A percentile compares a stretch with the other conserved stretches of the same genome.
Evolutionary conservation across 2,113 vertebrate species (phyloP).

Genomic region (Oryzias javanicus): DNA sequence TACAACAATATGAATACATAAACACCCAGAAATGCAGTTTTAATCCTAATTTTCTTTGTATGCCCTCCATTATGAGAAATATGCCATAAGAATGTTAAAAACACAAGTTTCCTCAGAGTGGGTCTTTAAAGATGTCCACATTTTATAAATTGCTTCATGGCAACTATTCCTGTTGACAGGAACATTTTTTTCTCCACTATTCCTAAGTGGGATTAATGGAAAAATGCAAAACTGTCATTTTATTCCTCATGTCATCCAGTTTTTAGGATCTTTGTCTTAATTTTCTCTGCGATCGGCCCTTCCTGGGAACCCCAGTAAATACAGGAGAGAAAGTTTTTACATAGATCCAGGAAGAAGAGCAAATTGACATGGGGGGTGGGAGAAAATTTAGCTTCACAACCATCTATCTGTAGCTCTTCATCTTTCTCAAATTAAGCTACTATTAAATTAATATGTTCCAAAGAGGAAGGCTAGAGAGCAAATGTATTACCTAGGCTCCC

Average conservation of each 20-base stretch:
- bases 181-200: background rate
- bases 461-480: slow-evolving; percentile 68
- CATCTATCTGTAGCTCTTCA: slow-evolving; percentile 38
- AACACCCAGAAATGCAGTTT: too few species aligned
- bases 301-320: background rate
- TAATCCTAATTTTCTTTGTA: too few species aligned
- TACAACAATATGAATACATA: too few species aligned
- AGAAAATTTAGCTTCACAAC: slow-evolving; percentile 61
- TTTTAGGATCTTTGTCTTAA: too few species aligned
- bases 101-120: too few species aligned
- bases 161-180: background rate
- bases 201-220: too few species aligned
- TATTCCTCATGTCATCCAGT: too few species aligned
- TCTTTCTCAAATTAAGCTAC: slow-evolving; percentile 68
- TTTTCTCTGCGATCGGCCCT: background rate
- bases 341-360: slow-evolving; percentile 30
- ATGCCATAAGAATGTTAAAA: too few species aligned
- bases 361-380: slow-evolving; percentile 58
- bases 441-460: slow-evolving; percentile 78
- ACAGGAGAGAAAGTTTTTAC: background rate
- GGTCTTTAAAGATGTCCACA: background rate
- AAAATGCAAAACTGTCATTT: too few species aligned
- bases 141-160: background rate
- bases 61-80: too few species aligned
- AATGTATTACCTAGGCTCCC: slow-evolving; percentile 65